These are phyloP conservation scores for Ectemnius cavifrons DNA, from an alignment of 2,888 invertebrate species.

Conservation along the genomic window DNA sequence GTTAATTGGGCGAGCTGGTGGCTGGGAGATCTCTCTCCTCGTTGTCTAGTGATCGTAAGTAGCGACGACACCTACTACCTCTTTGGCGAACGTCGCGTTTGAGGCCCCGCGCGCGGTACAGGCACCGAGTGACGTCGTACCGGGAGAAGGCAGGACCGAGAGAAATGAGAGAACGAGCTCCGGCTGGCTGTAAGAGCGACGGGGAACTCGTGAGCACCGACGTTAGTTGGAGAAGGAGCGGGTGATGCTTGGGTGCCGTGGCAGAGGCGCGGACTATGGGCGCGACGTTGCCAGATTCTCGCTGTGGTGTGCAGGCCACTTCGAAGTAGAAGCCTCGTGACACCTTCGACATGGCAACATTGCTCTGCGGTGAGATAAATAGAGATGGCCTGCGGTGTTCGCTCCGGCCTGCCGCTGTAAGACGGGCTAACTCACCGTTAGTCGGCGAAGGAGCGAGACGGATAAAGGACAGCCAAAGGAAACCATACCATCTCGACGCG, in stretches of 20 bases:
- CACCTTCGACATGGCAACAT: slow-evolving; percentile 50
- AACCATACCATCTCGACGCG: slow-evolving; percentile 54
- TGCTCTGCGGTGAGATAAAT: slow-evolving; percentile 55
- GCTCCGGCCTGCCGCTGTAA: slow-evolving; percentile 36
- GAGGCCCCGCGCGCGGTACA: slow-evolving; percentile 43
- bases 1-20: slow-evolving; percentile 39
- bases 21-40: slow-evolving; percentile 47
- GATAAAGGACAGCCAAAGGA: slow-evolving; percentile 56
- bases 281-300: slow-evolving; percentile 56
- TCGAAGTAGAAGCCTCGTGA: slow-evolving; percentile 49
- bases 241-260: slow-evolving; percentile 10
- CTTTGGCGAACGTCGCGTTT: slow-evolving; percentile 53
- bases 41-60: slow-evolving; percentile 52
- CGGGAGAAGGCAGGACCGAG: slow-evolving; percentile 6
- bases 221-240: slow-evolving; percentile 23
- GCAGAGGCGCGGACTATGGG: slow-evolving; percentile 33
- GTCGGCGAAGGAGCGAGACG: slow-evolving; percentile 60
- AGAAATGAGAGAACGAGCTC: slow-evolving; percentile 9
- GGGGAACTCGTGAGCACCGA: slow-evolving; percentile 27
- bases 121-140: slow-evolving; percentile 31
- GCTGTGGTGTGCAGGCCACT: slow-evolving; percentile 37
- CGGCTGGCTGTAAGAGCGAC: slow-evolving; percentile 2
- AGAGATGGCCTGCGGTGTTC: slow-evolving; percentile 58
- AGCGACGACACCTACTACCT: slow-evolving; percentile 59
- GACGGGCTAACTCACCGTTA: slow-evolving; percentile 59